A percentile compares a stretch with the other conserved stretches of the same genome.
Evolutionary conservation across 2,888 invertebrate species (phyloP).

Genomic region (Poecilobothrus nobilitatus): DNA sequence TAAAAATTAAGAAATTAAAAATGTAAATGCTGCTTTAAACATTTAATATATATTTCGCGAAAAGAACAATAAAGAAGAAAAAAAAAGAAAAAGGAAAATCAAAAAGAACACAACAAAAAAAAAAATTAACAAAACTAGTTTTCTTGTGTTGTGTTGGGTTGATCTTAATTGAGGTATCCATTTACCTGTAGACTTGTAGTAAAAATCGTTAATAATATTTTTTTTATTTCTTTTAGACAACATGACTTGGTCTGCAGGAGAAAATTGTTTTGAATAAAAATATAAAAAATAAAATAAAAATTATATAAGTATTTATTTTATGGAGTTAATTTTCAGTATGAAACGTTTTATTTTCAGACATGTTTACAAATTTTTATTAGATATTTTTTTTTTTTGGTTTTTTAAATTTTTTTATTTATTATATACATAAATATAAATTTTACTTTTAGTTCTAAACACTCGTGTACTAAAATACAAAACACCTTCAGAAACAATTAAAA

Average conservation of each 20-base stretch:
- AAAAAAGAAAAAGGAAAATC: too few species aligned
- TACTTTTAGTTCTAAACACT: background rate
- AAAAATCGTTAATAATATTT: background rate
- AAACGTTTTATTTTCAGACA: background rate
- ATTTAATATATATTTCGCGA: background rate
- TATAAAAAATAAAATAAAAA: too few species aligned
- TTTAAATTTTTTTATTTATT: background rate
- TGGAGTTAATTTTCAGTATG: background rate
- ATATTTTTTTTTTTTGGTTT: too few species aligned
- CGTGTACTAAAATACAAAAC: too few species aligned
- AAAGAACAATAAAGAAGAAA: background rate
- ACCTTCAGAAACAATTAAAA: too few species aligned
- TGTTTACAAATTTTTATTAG: background rate
- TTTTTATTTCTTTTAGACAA: background rate
- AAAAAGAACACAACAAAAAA: background rate
- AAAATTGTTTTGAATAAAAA: background rate
- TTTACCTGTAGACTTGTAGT: background rate
- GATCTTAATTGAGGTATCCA: conserved; percentile 6
- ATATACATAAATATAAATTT: background rate
- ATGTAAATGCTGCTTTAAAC: background rate
- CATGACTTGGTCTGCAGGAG: background rate
- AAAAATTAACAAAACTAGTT: background rate
- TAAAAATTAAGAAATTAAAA: too few species aligned
- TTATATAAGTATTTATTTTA: too few species aligned
- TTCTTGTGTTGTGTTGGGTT: background rate